A percentile compares a stretch with the other conserved stretches of the same genome.
phyloP scores from a whole-genome alignment of 2,888 invertebrate genomes.

The Carterocephalus palaemon region DNA sequence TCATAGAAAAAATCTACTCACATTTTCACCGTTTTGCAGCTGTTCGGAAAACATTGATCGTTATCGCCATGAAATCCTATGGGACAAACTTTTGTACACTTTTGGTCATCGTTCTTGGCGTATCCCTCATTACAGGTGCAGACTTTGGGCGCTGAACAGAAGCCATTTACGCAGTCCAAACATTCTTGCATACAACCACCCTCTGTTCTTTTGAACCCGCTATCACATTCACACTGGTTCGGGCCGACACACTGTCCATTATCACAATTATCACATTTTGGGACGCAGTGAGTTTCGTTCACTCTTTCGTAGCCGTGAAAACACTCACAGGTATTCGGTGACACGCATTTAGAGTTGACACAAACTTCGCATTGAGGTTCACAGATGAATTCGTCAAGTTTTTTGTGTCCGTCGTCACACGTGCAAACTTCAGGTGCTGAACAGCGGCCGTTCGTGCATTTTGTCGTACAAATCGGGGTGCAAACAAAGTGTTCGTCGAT shows the following conservation, averaged over 20 bases:
- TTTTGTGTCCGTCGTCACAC: slow-evolving; percentile 42
- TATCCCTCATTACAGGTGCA: slow-evolving; percentile 68
- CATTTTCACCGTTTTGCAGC: background rate
- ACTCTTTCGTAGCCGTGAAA: slow-evolving; percentile 30
- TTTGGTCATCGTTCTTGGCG: slow-evolving; percentile 24
- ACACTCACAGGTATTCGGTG: slow-evolving; percentile 29
- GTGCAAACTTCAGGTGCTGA: slow-evolving; percentile 48
- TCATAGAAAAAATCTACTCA: background rate
- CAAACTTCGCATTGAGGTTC: slow-evolving; percentile 34
- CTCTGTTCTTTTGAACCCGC: slow-evolving; percentile 62
- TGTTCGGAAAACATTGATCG: slow-evolving; percentile 28
- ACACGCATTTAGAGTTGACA: slow-evolving; percentile 28
- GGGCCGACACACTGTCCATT: slow-evolving; percentile 69
- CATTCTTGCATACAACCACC: slow-evolving; percentile 43
- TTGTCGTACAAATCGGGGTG: slow-evolving; percentile 31
- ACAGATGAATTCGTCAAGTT: slow-evolving; percentile 36
- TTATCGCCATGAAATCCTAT: slow-evolving; percentile 34
- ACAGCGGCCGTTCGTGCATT: slow-evolving; percentile 40
- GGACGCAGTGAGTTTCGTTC: slow-evolving; percentile 31
- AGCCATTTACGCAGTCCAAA: slow-evolving; percentile 44
- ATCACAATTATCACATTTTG: slow-evolving; percentile 45
- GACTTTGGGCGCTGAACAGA: slow-evolving; percentile 52
- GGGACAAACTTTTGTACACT: slow-evolving; percentile 38
- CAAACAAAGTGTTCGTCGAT: slow-evolving; percentile 32
- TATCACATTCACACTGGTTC: slow-evolving; percentile 78